Percentiles rank a stretch among this genome's conserved stretches.
Evolutionary conservation across 2,797 vertebrate species (phyloP).

Genomic region (Saxicola maurus): DNA sequence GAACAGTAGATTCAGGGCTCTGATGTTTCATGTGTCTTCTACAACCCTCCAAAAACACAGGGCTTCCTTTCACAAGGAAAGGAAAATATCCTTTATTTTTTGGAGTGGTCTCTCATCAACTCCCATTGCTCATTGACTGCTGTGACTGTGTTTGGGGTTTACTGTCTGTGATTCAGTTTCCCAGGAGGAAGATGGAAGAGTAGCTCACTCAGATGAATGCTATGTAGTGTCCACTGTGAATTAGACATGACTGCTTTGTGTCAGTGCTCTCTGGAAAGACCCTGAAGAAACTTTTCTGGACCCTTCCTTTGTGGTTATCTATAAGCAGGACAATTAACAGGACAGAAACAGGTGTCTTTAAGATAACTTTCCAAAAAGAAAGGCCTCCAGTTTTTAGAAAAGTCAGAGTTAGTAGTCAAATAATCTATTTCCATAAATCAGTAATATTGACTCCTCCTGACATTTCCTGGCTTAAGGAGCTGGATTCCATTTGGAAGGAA

Average conservation of each 20-base stretch:
- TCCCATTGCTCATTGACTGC: fast-evolving
- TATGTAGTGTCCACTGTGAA: not conserved
- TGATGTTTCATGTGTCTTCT: fast-evolving
- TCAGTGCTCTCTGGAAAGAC: not conserved
- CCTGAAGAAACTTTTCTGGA: not conserved
- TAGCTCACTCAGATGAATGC: not conserved
- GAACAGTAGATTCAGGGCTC: not conserved
- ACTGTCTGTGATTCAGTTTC: not conserved
- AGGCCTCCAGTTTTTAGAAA: not conserved
- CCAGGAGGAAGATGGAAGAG: not conserved
- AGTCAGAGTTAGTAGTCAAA: not conserved
- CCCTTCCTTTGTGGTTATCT: not conserved
- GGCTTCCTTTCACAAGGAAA: not conserved
- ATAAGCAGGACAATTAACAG: not conserved
- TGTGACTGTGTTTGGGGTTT: not conserved
- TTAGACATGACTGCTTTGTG: not conserved
- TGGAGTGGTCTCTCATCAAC: not conserved
- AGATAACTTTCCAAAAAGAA: not conserved
- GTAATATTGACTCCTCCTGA: not conserved
- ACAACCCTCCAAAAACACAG: not conserved
- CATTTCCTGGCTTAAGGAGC: not conserved
- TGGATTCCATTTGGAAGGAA: not conserved
- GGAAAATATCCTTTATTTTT: not conserved
- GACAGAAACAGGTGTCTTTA: not conserved
- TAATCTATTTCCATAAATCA: not conserved